Conservation (phyloP, 2,113 vertebrate genomes). For the Ctenodactylus gundi region DNA sequence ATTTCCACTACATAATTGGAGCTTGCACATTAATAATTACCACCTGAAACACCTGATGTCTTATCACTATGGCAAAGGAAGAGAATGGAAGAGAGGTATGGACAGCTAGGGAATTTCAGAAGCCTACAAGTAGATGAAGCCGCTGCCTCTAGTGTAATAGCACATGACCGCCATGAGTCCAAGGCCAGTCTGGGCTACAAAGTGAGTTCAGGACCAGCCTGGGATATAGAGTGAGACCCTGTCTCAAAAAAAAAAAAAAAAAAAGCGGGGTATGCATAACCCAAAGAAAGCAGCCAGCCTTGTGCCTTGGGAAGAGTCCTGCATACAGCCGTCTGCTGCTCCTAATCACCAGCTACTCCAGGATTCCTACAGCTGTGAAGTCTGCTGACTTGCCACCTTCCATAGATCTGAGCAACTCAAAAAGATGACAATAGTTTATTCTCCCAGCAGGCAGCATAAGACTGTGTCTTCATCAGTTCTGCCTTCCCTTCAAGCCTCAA, state of each 20-base stretch:
- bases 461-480: not conserved
- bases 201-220: not conserved
- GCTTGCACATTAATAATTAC: conserved; percentile 35
- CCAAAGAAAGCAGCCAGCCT: not conserved
- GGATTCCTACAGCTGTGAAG: not conserved
- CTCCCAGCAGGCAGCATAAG: not conserved
- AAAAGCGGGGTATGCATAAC: not conserved
- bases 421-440: not conserved
- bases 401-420: not conserved
- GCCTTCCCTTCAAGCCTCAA: not conserved
- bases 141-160: not conserved
- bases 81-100: not conserved
- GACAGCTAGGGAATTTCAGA: not conserved
- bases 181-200: not conserved
- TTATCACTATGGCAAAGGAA: not conserved
- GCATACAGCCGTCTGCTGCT: not conserved
- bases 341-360: not conserved
- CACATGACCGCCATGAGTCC: not conserved
- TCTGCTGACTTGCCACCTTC: not conserved
- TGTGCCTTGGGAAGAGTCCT: not conserved
- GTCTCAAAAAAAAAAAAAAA: not conserved
- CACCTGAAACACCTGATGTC: not conserved
- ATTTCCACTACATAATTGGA: not conserved
- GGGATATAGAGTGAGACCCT: not conserved
- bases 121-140: not conserved